Percentiles rank a stretch among this genome's conserved stretches.
phyloP scores from a whole-genome alignment of 1,140 invertebrate species.

The Eriocheir sinensis region DNA sequence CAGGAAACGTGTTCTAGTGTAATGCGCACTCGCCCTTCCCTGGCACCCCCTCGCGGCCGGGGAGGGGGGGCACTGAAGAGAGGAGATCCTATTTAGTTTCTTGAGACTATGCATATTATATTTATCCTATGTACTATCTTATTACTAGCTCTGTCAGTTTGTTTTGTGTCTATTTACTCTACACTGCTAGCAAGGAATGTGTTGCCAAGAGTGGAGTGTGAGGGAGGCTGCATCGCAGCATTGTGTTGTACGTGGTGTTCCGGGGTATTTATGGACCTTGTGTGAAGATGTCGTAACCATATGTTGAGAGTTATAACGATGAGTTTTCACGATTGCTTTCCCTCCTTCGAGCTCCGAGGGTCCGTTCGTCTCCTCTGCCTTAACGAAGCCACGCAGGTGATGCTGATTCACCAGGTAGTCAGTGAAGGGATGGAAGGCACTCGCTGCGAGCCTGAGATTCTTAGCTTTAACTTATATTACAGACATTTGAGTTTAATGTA shows the following conservation, averaged over 20 bases:
- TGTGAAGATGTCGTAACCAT: neutral
- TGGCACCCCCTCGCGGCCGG: neutral
- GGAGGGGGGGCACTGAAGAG: neutral
- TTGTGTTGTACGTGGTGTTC: no score
- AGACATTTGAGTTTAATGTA: neutral
- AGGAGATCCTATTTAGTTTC: constrained; percentile 37
- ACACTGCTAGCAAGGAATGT: neutral
- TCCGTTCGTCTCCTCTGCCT: neutral
- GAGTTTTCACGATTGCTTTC: constrained; percentile 7
- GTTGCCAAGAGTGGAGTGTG: neutral
- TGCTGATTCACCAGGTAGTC: neutral
- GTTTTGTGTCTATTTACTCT: constrained; percentile 38
- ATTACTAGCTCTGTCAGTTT: constrained; percentile 37
- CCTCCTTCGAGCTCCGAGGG: neutral
- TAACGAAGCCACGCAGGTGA: neutral
- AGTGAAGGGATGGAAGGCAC: neutral
- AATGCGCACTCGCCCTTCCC: neutral
- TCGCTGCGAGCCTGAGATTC: neutral
- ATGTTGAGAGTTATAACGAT: constrained; percentile 17
- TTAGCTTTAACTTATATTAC: neutral
- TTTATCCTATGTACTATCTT: neutral
- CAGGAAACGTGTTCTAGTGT: constrained; percentile 37
- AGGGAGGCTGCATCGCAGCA: neutral
- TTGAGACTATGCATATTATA: constrained; percentile 58
- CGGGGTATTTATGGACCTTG: constrained; percentile 14